Conservation (phyloP, 2,797 vertebrate genomes). For the Hoplostethus mediterraneus region DNA sequence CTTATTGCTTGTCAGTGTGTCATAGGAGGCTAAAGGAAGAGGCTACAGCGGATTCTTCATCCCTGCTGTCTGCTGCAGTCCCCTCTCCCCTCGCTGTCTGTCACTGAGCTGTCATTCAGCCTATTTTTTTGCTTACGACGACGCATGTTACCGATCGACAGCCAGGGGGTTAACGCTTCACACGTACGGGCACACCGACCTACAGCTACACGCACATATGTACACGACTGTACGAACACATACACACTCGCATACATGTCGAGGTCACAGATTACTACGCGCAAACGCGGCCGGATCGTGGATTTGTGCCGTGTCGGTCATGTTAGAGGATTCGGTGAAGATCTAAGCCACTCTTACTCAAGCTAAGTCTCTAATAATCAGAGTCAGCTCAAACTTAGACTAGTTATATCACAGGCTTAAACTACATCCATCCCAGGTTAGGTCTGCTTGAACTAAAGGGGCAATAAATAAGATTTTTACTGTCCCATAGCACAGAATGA, state of each 20-base stretch:
- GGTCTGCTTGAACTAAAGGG: slow-evolving; percentile 4
- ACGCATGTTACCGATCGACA: slow-evolving; percentile 13
- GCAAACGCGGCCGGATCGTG: background rate
- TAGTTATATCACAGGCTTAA: background rate
- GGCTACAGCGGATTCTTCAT: slow-evolving; percentile 48
- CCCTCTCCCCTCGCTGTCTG: slow-evolving; percentile 29
- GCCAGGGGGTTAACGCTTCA: background rate
- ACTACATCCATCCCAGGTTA: slow-evolving; percentile 1
- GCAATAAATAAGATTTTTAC: background rate
- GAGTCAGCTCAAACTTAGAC: slow-evolving; percentile 6
- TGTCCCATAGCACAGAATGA: background rate
- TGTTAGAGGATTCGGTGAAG: background rate
- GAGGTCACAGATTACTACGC: background rate
- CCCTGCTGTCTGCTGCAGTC: slow-evolving; percentile 31
- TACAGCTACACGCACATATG: background rate
- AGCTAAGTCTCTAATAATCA: slow-evolving; percentile 6
- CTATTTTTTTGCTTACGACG: slow-evolving; percentile 35
- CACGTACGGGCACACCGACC: slow-evolving; percentile 3
- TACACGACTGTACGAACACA: background rate
- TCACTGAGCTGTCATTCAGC: slow-evolving; percentile 58
- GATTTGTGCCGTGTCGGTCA: slow-evolving; percentile 10
- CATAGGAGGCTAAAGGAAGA: slow-evolving; percentile 37
- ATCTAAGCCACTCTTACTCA: background rate
- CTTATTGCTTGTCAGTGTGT: slow-evolving; percentile 53
- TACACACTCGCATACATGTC: background rate